Conservation (phyloP, 2,888 invertebrate species). For the Apomyelois bistriatella region DNA sequence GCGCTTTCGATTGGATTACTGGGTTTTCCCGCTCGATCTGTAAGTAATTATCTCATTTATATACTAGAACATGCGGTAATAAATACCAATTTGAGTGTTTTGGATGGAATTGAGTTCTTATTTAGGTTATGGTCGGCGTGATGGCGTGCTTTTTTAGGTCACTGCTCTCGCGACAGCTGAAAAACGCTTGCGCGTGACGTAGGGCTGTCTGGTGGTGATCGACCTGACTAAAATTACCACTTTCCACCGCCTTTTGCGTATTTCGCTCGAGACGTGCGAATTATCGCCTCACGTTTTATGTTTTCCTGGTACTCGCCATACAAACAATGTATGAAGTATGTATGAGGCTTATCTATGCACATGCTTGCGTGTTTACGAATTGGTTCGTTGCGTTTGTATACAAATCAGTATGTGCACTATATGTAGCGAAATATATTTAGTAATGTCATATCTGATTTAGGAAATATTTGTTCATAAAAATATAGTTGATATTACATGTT, state of each 20-base stretch:
- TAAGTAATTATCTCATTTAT: slow-evolving; percentile 32
- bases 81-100: neutral
- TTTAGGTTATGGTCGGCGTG: slow-evolving; percentile 62
- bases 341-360: slow-evolving; percentile 3
- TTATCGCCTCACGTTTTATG: slow-evolving; percentile 24
- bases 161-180: slow-evolving; percentile 67
- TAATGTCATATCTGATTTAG: neutral
- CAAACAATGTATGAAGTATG: neutral
- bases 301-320: slow-evolving; percentile 26
- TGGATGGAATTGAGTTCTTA: slow-evolving; percentile 14
- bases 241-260: slow-evolving; percentile 32
- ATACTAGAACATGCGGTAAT: slow-evolving; percentile 18
- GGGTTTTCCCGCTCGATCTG: slow-evolving; percentile 63
- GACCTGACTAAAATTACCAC: slow-evolving; percentile 67
- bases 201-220: slow-evolving; percentile 49
- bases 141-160: slow-evolving; percentile 72
- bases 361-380: slow-evolving; percentile 1
- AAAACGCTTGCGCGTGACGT: slow-evolving; percentile 70
- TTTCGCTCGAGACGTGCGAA: neutral
- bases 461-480: too few species aligned
- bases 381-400: neutral
- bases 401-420: neutral
- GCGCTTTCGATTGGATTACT: slow-evolving; percentile 67
- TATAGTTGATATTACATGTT: too few species aligned
- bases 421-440: neutral